Evolutionary conservation across 2,888 invertebrate genomes (phyloP).

Genomic region (Aphidius colemani): DNA sequence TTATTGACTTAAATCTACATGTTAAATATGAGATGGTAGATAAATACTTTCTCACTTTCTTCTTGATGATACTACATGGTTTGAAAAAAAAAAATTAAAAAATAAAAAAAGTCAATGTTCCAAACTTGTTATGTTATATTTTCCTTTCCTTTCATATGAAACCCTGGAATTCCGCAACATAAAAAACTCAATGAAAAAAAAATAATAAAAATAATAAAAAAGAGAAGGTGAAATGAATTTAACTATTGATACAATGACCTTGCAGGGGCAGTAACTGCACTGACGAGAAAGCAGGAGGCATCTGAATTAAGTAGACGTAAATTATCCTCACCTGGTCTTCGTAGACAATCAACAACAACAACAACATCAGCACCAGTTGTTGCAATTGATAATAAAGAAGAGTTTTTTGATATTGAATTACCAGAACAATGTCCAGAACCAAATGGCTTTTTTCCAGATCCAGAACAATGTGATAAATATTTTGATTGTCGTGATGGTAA

Average conservation of each 20-base stretch:
- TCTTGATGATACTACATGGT: slow-evolving; percentile 28
- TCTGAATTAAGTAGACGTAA: slow-evolving; percentile 54
- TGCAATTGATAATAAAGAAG: slow-evolving; percentile 40
- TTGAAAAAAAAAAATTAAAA: background rate
- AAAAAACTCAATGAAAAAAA: background rate
- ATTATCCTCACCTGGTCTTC: slow-evolving; percentile 35
- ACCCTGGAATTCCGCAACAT: no score
- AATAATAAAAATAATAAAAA: background rate
- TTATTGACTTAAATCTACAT: slow-evolving; percentile 2
- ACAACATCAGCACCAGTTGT: slow-evolving; percentile 26
- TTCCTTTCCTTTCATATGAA: background rate
- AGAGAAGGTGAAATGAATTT: background rate
- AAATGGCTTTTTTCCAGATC: slow-evolving; percentile 83
- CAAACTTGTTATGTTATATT: background rate
- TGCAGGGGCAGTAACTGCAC: slow-evolving; percentile 46
- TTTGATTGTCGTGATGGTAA: slow-evolving; percentile 78
- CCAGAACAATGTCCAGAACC: slow-evolving; percentile 78
- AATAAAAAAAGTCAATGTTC: background rate
- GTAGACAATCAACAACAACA: slow-evolving; percentile 40
- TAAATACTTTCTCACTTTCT: slow-evolving; percentile 55
- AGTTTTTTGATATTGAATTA: slow-evolving; percentile 62
- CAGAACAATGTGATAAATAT: slow-evolving; percentile 87
- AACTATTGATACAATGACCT: slow-evolving; percentile 19
- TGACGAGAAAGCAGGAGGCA: slow-evolving; percentile 54
- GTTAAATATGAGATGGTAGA: no score